Base-by-base conservation (phyloP, 2,888 invertebrate genomes). In the Perizoma affinitatum region DNA sequence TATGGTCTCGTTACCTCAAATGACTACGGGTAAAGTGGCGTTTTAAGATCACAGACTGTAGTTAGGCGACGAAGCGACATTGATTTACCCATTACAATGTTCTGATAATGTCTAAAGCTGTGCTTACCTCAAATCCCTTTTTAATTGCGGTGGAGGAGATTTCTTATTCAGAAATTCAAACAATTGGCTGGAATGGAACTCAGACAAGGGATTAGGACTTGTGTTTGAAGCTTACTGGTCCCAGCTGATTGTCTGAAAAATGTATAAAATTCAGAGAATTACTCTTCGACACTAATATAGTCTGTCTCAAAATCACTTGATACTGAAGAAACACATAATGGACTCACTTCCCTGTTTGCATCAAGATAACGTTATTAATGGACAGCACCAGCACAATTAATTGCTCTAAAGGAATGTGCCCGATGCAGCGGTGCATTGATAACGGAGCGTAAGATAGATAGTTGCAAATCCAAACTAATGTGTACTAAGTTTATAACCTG, bases 1-100 rank as follows among this genome's bases (percentile, higher is more conserved):
- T 89, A 89, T 84, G 76, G 84, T 84, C 83, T 85, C 88, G 82
- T 90, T 89, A 88, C 88, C 87, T 86, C 83, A 77, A 88, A 86
- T 82, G 83, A 82, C 80, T 82, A 69, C 67, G 69, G 73, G 73
- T 81, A 76, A 83, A 82, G 78, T 79, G 76, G 70, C 75, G 71
- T 75, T 79, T 75, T 70, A 75, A 79, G 81, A 80, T 79, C 77
- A 78, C 72, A 72, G 71, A 68, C 72, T 74, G 68, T 70, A 70
- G 68, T 74, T 70, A 71, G 75, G 73, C 68, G 69, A 41, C 65
- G 67, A 58, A 61, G 74, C 69, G 70, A 72, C 76, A 74, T 77
- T 74, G 70, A 70, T 70, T 70, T 68, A 73, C 72, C 73, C 72
- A 75, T 78, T 75, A 80, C 74, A 74, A 74, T 73, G 74, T 75